Evolutionary conservation across 2,888 invertebrate genomes (phyloP), one percentile per base, ranked within the genome.

Genomic region (Agrotis segetum): DNA sequence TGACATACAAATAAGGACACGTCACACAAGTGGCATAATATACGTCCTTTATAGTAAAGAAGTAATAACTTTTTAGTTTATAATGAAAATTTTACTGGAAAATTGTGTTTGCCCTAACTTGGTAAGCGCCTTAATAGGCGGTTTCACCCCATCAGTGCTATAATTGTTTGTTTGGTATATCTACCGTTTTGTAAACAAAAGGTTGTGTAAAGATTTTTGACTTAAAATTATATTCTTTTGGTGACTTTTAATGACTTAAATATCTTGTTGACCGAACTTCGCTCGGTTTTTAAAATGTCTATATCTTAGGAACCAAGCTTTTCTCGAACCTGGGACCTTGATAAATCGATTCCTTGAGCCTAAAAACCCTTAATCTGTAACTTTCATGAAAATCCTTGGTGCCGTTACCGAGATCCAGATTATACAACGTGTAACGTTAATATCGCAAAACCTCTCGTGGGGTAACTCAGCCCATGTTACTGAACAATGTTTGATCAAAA

Each of bases 61-160:
- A 40, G 46, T 17, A 58, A 50, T 67, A 60, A 63, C 47, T 62
- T 77, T 77, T 55, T 55, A 80, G 63, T 59, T 40, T 71, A 19
- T 74, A 67, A 63, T n/a, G 17, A 59, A 78, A 72, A 66, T 46
- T 44, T 0, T 46, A 19, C 9, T 65, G 34, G 52, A 46, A 67
- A 74, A 80, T 67, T 68, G 29, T n/a, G 19, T 49, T 63, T 61
- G 29, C 0, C 55, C 47, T 16, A 52, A 64, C 2, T 47, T 67
- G 74, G 74, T 49, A 60, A 29, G 19, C 50, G 17, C 47, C 13
- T n/a, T 53, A 59, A 34, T 59, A 63, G 49, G 66, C 47, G 24
- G 40, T 55, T 55, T 50, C 16, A 65, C 16, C 16, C 21, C 21
- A 61, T 56, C 29, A 56, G 9, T 1, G 21, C 24, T 17, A 29